Evolutionary conservation across 1,140 invertebrate genomes (phyloP).

Genomic region (Rhagoletis pomonella): DNA sequence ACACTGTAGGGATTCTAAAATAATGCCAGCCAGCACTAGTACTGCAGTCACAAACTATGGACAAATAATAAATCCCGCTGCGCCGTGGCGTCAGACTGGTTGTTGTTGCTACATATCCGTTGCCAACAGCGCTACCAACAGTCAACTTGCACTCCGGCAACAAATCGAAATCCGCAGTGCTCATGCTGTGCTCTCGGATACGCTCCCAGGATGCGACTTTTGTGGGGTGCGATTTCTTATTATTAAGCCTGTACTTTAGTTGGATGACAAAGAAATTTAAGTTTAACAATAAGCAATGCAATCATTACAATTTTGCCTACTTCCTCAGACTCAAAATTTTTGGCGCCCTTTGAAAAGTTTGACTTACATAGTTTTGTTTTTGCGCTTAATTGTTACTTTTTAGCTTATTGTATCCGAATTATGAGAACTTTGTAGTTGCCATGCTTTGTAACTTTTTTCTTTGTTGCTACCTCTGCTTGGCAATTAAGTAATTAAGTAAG

Average conservation of each 20-base stretch:
- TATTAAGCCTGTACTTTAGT: background rate
- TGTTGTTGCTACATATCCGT: constrained; percentile 1
- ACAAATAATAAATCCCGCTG: constrained; percentile 17
- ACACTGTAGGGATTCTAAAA: constrained; percentile 15
- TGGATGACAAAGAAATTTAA: background rate
- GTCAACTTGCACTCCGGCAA: background rate
- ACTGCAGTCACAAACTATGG: constrained; percentile 18
- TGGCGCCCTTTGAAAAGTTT: background rate
- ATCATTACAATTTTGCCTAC: background rate
- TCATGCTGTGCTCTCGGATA: background rate
- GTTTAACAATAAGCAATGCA: constrained; percentile 34
- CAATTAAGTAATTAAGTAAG: constrained; percentile 47
- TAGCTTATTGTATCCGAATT: background rate
- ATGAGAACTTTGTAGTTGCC: background rate
- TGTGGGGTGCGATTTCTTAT: background rate
- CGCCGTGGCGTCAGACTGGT: background rate
- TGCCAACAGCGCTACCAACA: background rate
- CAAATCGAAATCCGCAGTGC: background rate
- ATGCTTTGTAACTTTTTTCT: background rate
- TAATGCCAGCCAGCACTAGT: background rate
- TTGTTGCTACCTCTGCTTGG: background rate
- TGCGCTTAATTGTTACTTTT: background rate
- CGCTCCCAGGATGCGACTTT: background rate
- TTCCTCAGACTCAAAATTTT: background rate
- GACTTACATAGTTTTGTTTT: background rate